These are phyloP conservation scores for Drosophila siamana DNA, from an alignment of 2,888 invertebrate species.

Conservation along the genomic window DNA sequence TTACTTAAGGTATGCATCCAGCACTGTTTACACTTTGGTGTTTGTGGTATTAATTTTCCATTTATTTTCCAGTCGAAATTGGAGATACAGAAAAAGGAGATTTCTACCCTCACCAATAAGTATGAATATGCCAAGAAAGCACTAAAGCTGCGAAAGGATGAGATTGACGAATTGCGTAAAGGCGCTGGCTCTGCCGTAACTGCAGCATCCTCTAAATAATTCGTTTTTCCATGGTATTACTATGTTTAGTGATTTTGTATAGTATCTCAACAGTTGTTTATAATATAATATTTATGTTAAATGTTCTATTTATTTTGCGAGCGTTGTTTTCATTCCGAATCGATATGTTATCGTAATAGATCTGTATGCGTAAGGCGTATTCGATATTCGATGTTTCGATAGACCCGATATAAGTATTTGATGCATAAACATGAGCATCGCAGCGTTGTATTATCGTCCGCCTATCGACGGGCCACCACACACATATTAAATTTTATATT, in stretches of 20 bases:
- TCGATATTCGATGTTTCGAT: not conserved
- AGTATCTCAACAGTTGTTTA: conserved; percentile 14
- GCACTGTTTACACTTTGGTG: not conserved
- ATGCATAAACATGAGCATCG: conserved; percentile 14
- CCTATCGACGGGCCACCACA: conserved; percentile 47
- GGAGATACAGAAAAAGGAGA: conserved; percentile 41
- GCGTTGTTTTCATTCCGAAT: not conserved
- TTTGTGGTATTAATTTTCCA: not conserved
- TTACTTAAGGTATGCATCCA: conserved; percentile 59
- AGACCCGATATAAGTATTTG: not conserved
- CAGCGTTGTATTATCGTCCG: conserved; percentile 24
- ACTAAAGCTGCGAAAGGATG: conserved; percentile 48
- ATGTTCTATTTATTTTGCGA: conserved; percentile 1
- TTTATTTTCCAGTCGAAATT: conserved; percentile 32
- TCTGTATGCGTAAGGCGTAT: not conserved
- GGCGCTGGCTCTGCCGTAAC: conserved; percentile 6
- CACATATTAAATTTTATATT: conserved; percentile 53
- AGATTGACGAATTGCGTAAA: conserved; percentile 33
- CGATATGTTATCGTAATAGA: not conserved
- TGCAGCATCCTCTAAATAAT: conserved; percentile 29
- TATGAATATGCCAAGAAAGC: conserved; percentile 56
- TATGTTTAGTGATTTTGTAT: conserved; percentile 37
- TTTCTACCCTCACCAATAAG: conserved; percentile 26
- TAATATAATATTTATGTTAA: conserved; percentile 11
- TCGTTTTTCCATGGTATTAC: conserved; percentile 20